phyloP scores from a whole-genome alignment of 2,113 vertebrate species.

The Crotalus viridis region DNA sequence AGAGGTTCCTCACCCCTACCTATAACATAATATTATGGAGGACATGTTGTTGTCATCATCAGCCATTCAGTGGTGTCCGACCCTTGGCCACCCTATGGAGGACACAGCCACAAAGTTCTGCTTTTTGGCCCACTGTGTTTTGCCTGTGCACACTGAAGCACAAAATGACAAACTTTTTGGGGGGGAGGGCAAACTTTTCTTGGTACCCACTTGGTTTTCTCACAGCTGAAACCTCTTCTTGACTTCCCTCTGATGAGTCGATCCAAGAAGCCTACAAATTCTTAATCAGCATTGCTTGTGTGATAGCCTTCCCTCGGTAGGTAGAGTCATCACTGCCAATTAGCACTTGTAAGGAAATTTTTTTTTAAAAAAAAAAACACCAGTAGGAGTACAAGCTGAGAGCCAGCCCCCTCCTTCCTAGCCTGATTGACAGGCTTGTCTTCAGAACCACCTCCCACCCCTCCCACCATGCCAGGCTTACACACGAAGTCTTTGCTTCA shows the following conservation, averaged over 20 bases:
- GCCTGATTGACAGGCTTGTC: neutral
- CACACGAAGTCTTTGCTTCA: constrained; percentile 6
- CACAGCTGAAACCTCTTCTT: neutral
- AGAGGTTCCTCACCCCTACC: neutral
- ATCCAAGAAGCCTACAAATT: neutral
- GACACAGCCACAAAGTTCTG: neutral
- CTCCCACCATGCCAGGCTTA: neutral
- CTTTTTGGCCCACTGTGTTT: too few relatives aligned
- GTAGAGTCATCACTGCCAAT: constrained; percentile 41
- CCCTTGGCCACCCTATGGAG: too few relatives aligned
- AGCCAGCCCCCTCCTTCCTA: neutral
- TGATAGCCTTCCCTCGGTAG: constrained; percentile 2
- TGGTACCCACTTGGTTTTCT: neutral
- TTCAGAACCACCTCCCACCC: neutral
- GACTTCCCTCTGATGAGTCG: neutral
- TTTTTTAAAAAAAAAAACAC: neutral
- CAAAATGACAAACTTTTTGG: neutral
- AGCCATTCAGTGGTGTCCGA: too few relatives aligned
- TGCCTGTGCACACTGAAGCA: too few relatives aligned
- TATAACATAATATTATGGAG: neutral
- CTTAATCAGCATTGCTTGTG: constrained; percentile 44
- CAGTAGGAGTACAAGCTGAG: neutral
- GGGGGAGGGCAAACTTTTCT: neutral
- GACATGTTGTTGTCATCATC: too few relatives aligned
- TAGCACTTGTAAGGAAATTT: neutral